Evolutionary conservation across 1,140 invertebrate species (phyloP).

Genomic region (Hylaeus anthracinus): DNA sequence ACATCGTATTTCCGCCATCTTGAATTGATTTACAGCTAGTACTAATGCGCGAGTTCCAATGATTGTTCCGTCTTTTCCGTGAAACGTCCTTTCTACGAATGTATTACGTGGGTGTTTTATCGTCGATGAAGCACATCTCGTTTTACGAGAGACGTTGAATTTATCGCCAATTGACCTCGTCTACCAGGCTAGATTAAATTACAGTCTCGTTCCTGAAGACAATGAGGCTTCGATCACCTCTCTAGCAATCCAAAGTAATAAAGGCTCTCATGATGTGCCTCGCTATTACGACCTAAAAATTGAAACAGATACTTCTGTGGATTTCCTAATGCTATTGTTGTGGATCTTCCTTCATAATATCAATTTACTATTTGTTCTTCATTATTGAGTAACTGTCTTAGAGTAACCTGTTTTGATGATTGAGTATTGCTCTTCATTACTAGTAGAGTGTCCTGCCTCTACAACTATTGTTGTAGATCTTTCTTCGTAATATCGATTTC

Average conservation of each 20-base stretch:
- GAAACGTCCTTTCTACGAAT: slow-evolving; percentile 45
- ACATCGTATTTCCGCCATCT: slow-evolving; percentile 63
- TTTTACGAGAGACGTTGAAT: slow-evolving; percentile 63
- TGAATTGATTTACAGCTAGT: slow-evolving; percentile 69
- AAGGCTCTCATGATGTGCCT: slow-evolving; percentile 8
- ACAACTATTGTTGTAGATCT: too few relatives aligned
- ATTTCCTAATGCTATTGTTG: too few relatives aligned
- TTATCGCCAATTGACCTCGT: slow-evolving; percentile 60
- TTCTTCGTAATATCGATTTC: too few relatives aligned
- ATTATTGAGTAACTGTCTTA: too few relatives aligned
- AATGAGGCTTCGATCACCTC: neutral
- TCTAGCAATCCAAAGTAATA: slow-evolving; percentile 32
- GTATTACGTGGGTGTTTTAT: slow-evolving; percentile 57
- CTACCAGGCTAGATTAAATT: slow-evolving; percentile 47
- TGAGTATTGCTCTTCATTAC: too few relatives aligned
- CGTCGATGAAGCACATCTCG: slow-evolving; percentile 39
- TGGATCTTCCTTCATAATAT: too few relatives aligned
- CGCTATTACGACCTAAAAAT: too few relatives aligned
- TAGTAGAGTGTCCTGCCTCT: too few relatives aligned
- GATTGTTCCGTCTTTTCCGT: slow-evolving; percentile 31
- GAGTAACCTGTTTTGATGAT: too few relatives aligned
- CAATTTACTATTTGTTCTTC: too few relatives aligned
- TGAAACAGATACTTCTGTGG: too few relatives aligned
- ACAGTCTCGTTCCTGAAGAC: slow-evolving; percentile 38
- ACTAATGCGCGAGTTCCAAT: slow-evolving; percentile 36